Evolutionary conservation across 2,888 invertebrate genomes (phyloP).

Genomic region (Himalopsyche anomala): DNA sequence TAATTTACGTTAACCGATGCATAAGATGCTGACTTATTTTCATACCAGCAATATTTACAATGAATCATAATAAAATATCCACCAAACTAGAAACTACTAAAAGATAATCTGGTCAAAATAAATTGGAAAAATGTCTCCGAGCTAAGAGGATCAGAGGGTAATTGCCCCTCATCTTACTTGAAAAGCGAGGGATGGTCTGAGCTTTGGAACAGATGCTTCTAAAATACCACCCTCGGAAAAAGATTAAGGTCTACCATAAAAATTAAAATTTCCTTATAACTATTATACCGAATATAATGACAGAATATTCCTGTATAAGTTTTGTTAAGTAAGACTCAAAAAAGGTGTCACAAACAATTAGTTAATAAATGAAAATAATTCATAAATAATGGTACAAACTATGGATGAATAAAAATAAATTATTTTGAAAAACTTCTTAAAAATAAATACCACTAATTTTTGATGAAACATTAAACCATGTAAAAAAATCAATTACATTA

Average conservation of each 20-base stretch:
- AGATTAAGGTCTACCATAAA: constrained; percentile 26
- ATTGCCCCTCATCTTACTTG: constrained; percentile 47
- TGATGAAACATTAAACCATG: too few species aligned
- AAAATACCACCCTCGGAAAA: constrained; percentile 15
- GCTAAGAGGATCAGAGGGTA: constrained; percentile 52
- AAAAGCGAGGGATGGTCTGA: constrained; percentile 33
- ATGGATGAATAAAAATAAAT: too few species aligned
- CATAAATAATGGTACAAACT: too few species aligned
- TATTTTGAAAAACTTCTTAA: too few species aligned
- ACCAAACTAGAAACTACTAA: constrained; percentile 38
- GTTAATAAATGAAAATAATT: too few species aligned
- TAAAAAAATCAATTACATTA: too few species aligned
- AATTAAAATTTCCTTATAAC: background rate
- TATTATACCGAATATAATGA: background rate
- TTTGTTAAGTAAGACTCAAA: too few species aligned
- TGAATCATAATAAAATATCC: constrained; percentile 23
- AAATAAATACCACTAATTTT: too few species aligned
- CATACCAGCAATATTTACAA: background rate
- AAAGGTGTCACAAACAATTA: too few species aligned
- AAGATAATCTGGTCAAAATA: constrained; percentile 53
- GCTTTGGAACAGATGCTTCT: constrained; percentile 32
- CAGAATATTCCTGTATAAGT: too few species aligned
- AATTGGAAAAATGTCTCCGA: constrained; percentile 52
- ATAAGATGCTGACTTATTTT: background rate
- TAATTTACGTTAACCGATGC: too few species aligned